Conservation (phyloP, 2,888 invertebrate genomes). For the Clusia tigrina region DNA sequence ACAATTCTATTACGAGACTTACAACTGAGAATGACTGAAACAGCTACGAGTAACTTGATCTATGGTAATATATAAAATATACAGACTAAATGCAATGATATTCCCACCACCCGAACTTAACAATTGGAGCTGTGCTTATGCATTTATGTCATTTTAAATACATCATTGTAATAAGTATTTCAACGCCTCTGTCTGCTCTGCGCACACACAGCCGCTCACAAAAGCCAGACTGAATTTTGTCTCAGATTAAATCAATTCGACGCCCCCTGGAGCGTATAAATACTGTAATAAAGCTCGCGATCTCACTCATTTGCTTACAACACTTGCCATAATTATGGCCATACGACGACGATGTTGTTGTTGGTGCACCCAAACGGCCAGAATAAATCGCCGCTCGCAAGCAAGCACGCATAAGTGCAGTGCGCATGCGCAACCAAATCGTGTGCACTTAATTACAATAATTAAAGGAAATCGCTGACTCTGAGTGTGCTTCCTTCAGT, state of each 20-base stretch:
- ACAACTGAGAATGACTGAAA: too few relatives aligned
- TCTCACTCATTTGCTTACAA: neutral
- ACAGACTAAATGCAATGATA: too few relatives aligned
- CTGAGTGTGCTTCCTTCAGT: too few relatives aligned
- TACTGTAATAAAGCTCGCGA: conserved; percentile 1
- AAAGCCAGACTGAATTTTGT: neutral
- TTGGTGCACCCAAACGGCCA: too few relatives aligned
- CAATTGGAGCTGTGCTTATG: neutral
- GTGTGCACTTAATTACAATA: neutral
- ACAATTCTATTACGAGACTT: too few relatives aligned
- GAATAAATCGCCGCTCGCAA: neutral
- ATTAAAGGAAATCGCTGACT: neutral
- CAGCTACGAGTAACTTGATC: too few relatives aligned
- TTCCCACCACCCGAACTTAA: too few relatives aligned
- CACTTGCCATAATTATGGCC: neutral
- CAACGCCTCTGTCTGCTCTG: too few relatives aligned
- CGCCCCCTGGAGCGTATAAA: neutral
- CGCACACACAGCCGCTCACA: neutral
- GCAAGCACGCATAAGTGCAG: neutral
- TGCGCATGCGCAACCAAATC: conserved; percentile 4
- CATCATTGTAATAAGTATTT: too few relatives aligned
- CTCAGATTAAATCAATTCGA: neutral
- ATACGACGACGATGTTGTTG: too few relatives aligned
- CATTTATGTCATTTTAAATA: neutral
- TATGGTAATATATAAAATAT: too few relatives aligned